These are phyloP conservation scores for Stegostoma tigrinum DNA, from an alignment of 2,113 vertebrate species.

Conservation along the genomic window DNA sequence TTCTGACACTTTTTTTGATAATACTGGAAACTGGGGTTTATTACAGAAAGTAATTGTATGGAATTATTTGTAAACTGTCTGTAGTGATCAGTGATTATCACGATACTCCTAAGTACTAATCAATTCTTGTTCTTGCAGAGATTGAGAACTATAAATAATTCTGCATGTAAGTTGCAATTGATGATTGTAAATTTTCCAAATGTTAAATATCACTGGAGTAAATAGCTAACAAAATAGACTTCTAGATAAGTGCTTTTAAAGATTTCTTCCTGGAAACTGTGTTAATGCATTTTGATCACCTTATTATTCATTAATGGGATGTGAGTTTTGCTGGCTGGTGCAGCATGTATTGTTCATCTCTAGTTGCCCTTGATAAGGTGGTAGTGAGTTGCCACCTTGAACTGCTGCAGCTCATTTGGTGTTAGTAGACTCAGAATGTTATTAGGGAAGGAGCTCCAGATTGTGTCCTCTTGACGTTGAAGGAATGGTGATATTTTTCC, in stretches of 20 bases:
- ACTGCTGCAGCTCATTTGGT: too few species aligned
- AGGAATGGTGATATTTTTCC: too few species aligned
- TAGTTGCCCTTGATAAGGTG: too few species aligned
- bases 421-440: too few species aligned
- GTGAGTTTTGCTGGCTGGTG: too few species aligned
- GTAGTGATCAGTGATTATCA: too few species aligned
- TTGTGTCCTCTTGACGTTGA: too few species aligned
- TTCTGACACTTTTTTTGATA: not conserved
- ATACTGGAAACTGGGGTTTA: not conserved
- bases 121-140: not conserved
- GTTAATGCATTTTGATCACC: not conserved
- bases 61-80: not conserved
- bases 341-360: too few species aligned
- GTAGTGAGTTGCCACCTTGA: too few species aligned
- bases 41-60: not conserved
- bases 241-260: not conserved
- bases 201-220: not conserved
- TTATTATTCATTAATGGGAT: too few species aligned
- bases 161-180: not conserved
- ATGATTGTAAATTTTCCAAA: not conserved
- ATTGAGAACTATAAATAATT: not conserved
- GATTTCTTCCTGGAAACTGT: not conserved
- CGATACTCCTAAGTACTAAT: not conserved
- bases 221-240: not conserved
- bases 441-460: too few species aligned